Evolutionary conservation across 2,797 vertebrate genomes (phyloP), one percentile per base, ranked within the genome.

Genomic region (Peromyscus melanophrys): DNA sequence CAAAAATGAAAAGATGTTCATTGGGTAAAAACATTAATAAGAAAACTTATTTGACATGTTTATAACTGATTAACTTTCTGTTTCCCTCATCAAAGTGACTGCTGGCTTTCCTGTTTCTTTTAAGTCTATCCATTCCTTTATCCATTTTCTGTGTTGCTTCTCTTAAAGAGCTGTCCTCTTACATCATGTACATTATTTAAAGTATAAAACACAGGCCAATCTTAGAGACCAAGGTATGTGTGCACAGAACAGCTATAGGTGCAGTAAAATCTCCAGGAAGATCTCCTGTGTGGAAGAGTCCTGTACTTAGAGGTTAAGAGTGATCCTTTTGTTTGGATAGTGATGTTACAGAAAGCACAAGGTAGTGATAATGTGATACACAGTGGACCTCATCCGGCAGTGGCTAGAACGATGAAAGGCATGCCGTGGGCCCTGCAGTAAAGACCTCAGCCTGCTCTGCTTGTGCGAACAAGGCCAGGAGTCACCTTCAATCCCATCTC

Each of bases 21-120:
- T 95, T 96, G 93, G 78, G 59, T 90, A 55, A 73, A 84, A 31
- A 81, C 65, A 80, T 96, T 92, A 90, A 84, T 29, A 67, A 63
- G 86, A 82, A 71, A 37, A 95, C 37, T 89, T 11, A 25, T 67
- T 80, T 92, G 75, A 94, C 49, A 80, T 78, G 83, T 90, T n/a
- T 93, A 11, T 93, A 81, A 71, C 25, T 94, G 31, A 11, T 23
- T 89, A 83, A 69, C 61, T 91, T 82, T 75, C 43, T 84, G 2
- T 95, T 95, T 76, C 34, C 37, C 67, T 95, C 65, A 57, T 46
- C 76, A 92, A 57, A 96, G 40, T 78, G 10, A 73, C 87, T 31
- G 31, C 52, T 92, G n/a, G 25, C 37, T 76, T 93, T 91, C 4
- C 31, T 43, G 95, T 94, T 90, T 71, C 63, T 87, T 90, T 94